Conservation (phyloP, 1,140 invertebrate genomes). For the Lasaia peninsularis region DNA sequence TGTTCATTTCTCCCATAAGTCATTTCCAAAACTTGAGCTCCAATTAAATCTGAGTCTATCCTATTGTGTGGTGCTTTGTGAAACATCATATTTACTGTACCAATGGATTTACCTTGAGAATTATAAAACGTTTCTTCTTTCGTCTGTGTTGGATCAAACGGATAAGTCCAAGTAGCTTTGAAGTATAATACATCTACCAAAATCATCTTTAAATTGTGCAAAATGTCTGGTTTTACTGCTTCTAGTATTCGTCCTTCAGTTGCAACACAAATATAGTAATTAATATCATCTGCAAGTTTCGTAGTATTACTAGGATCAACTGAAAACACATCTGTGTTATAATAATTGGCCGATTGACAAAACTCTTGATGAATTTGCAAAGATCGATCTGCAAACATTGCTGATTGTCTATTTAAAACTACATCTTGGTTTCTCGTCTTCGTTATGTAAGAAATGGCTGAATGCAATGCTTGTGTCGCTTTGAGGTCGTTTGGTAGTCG, state of each 20-base stretch:
- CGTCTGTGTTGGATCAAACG: constrained; percentile 81
- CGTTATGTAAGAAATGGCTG: constrained; percentile 39
- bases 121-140: constrained; percentile 70
- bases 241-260: constrained; percentile 56
- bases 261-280: constrained; percentile 56
- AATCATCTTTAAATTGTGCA: constrained; percentile 79
- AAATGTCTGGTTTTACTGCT: constrained; percentile 49
- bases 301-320: constrained; percentile 55
- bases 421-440: constrained; percentile 41
- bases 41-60: constrained; percentile 60
- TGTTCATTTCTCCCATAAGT: constrained; percentile 81
- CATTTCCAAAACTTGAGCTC: constrained; percentile 81
- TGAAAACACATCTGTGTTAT: constrained; percentile 50
- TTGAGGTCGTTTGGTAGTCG: constrained; percentile 56
- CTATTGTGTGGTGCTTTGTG: constrained; percentile 65
- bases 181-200: constrained; percentile 87
- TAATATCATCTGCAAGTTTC: constrained; percentile 57
- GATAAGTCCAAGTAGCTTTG: constrained; percentile 84
- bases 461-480: constrained; percentile 51
- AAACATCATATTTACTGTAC: constrained; percentile 77
- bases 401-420: constrained; percentile 44
- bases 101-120: constrained; percentile 66
- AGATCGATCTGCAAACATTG: constrained; percentile 49
- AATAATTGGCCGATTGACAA: constrained; percentile 51
- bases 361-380: constrained; percentile 57